Evolutionary conservation across 2,113 vertebrate genomes (phyloP).

Genomic region (Muscicapa adusta): DNA sequence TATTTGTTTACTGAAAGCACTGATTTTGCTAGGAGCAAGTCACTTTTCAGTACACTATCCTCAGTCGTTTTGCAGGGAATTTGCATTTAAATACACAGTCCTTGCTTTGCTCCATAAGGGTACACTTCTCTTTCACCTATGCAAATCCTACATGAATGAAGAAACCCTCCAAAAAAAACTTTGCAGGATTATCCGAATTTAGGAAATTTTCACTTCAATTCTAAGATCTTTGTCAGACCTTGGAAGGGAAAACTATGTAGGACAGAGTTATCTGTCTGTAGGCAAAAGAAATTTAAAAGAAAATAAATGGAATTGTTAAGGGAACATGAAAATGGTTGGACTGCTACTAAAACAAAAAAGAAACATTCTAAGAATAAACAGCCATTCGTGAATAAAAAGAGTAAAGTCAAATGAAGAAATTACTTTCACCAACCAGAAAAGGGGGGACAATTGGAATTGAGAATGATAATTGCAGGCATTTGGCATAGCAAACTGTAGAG

Average conservation of each 20-base stretch:
- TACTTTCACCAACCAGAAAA: not conserved
- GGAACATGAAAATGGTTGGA: not conserved
- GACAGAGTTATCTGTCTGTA: not conserved
- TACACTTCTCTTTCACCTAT: not conserved
- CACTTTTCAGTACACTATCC: not conserved
- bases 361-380: constrained; percentile 32
- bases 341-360: not conserved
- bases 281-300: not conserved
- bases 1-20: not conserved
- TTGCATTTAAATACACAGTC: not conserved
- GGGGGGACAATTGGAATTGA: not conserved
- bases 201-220: not conserved
- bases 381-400: not conserved
- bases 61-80: not conserved
- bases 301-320: not conserved
- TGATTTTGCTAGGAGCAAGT: not conserved
- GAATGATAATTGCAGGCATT: constrained; percentile 44
- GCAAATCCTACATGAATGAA: not conserved
- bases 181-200: not conserved
- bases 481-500: not conserved
- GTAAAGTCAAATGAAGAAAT: constrained; percentile 22
- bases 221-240: not conserved
- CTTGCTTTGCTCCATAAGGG: not conserved
- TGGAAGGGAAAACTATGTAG: not conserved
- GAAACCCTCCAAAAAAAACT: not conserved